Conservation (phyloP, 2,113 vertebrate genomes). For the Ginglymostoma cirratum region DNA sequence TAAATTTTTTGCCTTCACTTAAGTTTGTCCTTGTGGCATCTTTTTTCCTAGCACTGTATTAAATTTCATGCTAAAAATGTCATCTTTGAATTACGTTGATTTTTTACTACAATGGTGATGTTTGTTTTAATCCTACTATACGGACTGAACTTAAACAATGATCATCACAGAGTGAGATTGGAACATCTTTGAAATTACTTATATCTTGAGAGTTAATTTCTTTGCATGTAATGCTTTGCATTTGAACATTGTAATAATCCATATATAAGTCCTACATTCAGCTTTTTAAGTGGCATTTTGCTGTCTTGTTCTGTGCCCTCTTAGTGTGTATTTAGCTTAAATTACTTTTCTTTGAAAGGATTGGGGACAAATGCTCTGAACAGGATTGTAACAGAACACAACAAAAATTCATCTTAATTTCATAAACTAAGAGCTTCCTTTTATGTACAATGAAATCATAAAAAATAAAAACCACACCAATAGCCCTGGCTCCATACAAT, state of each 20-base stretch:
- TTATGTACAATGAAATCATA: not conserved
- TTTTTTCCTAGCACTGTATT: not conserved
- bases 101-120: not conserved
- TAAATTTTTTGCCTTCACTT: constrained; percentile 12
- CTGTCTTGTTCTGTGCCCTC: not conserved
- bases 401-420: not conserved
- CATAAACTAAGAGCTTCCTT: not conserved
- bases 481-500: not conserved
- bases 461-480: not conserved
- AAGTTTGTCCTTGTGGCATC: not conserved
- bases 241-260: not conserved
- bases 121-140: not conserved
- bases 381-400: not conserved
- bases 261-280: not conserved
- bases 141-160: not conserved
- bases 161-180: not conserved
- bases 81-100: not conserved
- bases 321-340: not conserved
- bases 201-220: not conserved
- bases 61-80: not conserved
- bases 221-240: not conserved
- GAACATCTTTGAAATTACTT: not conserved
- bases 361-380: not conserved
- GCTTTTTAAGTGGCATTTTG: not conserved
- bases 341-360: not conserved